These are phyloP conservation scores for Callyntrura sp. DNA, from an alignment of 2,888 invertebrate species.

Conservation along the genomic window DNA sequence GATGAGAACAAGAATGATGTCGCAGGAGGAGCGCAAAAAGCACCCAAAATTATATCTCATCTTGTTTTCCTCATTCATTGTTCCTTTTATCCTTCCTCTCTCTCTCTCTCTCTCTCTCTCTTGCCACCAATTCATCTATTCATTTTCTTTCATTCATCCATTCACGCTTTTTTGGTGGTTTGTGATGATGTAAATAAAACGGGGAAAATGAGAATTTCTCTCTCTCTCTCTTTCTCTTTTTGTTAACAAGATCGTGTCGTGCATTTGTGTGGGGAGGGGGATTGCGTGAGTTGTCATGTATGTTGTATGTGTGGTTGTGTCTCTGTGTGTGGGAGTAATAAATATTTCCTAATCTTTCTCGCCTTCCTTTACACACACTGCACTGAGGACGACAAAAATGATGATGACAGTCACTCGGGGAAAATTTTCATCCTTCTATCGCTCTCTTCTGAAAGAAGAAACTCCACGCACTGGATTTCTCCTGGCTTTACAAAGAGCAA, in stretches of 20 bases:
- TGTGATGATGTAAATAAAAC: background rate
- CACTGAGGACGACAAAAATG: background rate
- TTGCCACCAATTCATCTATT: background rate
- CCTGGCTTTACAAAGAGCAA: too few relatives aligned
- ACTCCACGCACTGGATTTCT: too few relatives aligned
- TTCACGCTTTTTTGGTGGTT: too few relatives aligned
- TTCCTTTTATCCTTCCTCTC: background rate
- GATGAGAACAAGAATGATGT: too few relatives aligned
- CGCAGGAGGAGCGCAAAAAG: too few relatives aligned
- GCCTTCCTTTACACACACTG: too few relatives aligned
- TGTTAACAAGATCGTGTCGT: background rate
- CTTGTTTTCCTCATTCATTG: background rate
- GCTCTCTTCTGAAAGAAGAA: too few relatives aligned
- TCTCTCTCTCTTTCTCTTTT: too few relatives aligned
- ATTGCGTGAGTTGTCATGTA: background rate
- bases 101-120: background rate
- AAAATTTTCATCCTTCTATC: too few relatives aligned
- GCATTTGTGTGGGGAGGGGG: background rate
- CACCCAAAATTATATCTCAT: slow-evolving; percentile 18
- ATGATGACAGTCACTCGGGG: slow-evolving; percentile 41
- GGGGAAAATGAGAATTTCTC: slow-evolving; percentile 39
- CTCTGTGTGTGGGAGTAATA: slow-evolving; percentile 38
- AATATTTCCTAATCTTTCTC: slow-evolving; percentile 31
- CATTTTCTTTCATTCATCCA: background rate
- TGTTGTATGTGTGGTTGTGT: background rate